A percentile compares a stretch with the other conserved stretches of the same genome.
Evolutionary conservation across 37 sponge, comb jelly and placozoan species (phyloP).

Genomic region (Theonella swinhoei): DNA sequence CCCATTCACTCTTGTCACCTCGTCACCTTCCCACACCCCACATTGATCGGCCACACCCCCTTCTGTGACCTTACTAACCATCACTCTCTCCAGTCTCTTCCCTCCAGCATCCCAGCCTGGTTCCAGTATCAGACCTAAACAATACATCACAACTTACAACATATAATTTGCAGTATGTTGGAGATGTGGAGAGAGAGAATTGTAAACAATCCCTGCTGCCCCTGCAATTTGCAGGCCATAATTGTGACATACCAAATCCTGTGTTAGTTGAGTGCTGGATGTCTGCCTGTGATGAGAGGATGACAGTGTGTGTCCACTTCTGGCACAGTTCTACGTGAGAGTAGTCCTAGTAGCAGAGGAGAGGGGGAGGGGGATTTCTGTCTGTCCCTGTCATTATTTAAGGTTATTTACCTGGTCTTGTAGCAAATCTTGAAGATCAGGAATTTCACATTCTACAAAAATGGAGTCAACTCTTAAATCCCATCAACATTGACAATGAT

Average conservation of each 20-base stretch:
- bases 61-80: slow-evolving; percentile 14
- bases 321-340: slow-evolving; percentile 53
- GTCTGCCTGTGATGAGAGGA: not conserved
- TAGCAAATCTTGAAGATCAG: slow-evolving; percentile 30
- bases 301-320: slow-evolving; percentile 51
- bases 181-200: too few species aligned
- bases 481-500: not conserved
- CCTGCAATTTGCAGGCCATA: too few species aligned
- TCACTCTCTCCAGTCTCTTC: slow-evolving; percentile 9
- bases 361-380: not conserved
- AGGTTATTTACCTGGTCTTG: slow-evolving; percentile 26
- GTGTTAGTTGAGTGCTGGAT: not conserved
- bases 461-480: not conserved
- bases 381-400: too few species aligned
- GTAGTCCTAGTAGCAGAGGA: slow-evolving; percentile 8
- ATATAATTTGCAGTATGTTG: too few species aligned
- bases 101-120: slow-evolving; percentile 6
- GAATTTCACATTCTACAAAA: slow-evolving; percentile 10
- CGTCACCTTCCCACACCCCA: slow-evolving; percentile 42
- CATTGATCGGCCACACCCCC: slow-evolving; percentile 32
- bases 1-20: slow-evolving; percentile 52
- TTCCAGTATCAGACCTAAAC: slow-evolving; percentile 21
- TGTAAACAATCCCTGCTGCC: too few species aligned
- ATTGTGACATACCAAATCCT: not conserved
- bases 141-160: not conserved